These are phyloP conservation scores for Psilopogon haemacephalus DNA, from an alignment of 2,113 vertebrate species.

Conservation along the genomic window DNA sequence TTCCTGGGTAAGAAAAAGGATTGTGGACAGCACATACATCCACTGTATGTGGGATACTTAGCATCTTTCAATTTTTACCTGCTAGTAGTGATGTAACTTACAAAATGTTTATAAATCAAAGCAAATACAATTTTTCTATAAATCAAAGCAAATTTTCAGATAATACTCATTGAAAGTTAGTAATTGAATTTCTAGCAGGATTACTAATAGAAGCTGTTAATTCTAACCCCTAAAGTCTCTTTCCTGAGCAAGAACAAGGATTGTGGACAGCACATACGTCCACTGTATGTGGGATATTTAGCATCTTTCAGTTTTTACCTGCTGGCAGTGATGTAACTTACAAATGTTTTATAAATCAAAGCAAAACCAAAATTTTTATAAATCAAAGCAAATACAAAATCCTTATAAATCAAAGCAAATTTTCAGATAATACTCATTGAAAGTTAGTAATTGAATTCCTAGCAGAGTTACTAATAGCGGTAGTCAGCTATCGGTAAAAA, in stretches of 20 bases:
- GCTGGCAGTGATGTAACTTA: background rate
- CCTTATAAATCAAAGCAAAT: background rate
- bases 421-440: background rate
- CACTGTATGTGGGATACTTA: background rate
- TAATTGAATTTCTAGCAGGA: background rate
- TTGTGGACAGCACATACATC: background rate
- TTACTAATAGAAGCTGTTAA: background rate
- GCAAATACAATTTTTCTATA: no score
- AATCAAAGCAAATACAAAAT: no score
- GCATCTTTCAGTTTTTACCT: background rate
- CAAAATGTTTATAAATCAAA: background rate
- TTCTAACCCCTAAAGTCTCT: background rate
- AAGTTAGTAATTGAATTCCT: background rate
- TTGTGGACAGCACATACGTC: background rate
- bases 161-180: background rate
- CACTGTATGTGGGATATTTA: background rate
- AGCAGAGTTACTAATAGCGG: background rate
- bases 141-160: background rate
- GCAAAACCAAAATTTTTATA: no score
- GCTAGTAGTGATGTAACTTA: background rate
- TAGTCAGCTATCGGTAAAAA: background rate
- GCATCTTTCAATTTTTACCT: background rate
- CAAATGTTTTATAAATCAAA: background rate
- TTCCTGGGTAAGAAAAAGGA: background rate
- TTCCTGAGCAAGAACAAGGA: background rate